Percentiles rank a stretch among this genome's conserved stretches.
Conservation (phyloP, 2,113 vertebrate species). For the Neofelis nebulosa region DNA sequence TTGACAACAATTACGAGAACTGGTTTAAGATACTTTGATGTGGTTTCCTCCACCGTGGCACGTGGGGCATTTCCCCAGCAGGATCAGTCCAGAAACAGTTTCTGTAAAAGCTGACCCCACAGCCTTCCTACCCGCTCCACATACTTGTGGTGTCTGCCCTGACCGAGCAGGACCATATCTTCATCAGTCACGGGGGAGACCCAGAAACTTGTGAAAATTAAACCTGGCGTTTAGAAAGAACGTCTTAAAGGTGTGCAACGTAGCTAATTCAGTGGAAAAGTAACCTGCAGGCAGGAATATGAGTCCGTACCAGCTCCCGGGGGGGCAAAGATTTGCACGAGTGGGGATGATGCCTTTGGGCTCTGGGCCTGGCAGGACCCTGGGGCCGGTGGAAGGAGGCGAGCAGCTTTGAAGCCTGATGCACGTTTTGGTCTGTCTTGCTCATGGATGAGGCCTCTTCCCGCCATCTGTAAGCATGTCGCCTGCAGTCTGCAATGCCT, state of each 20-base stretch:
- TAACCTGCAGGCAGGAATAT: constrained; percentile 43
- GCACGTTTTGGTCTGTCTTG: background rate
- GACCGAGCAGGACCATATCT: constrained; percentile 38
- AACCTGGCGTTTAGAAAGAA: constrained; percentile 65
- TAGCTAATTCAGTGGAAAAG: constrained; percentile 38
- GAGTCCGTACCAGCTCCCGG: constrained; percentile 49
- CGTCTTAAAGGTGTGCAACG: background rate
- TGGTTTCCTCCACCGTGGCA: constrained; percentile 80
- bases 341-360: background rate
- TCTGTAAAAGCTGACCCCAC: constrained; percentile 76
- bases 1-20: constrained; percentile 75
- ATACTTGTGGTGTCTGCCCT: constrained; percentile 66
- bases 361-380: background rate
- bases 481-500: fast-evolving
- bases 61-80: constrained; percentile 74
- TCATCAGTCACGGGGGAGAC: constrained; percentile 64
- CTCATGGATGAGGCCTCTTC: background rate
- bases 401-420: background rate
- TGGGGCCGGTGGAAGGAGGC: fast-evolving
- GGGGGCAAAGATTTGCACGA: background rate
- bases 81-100: constrained; percentile 80
- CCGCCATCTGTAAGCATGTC: fast-evolving
- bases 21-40: constrained; percentile 74
- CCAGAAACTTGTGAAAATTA: constrained; percentile 30
- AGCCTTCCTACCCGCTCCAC: constrained; percentile 1